Evolutionary conservation across 2,888 invertebrate genomes (phyloP).

Genomic region (Seira sanloemensis): DNA sequence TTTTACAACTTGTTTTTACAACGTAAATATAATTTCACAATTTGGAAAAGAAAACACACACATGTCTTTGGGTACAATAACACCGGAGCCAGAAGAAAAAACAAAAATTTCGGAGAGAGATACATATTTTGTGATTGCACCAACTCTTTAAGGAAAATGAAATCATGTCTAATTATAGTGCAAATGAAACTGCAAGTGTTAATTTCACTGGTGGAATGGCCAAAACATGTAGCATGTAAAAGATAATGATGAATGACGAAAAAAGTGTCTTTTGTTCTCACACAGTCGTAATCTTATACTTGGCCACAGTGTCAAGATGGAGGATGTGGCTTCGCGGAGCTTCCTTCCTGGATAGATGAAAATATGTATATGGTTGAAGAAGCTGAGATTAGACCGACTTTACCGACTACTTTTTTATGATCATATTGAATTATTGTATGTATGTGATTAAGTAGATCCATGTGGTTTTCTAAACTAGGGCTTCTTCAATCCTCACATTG

Average conservation of each 20-base stretch:
- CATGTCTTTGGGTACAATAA: neutral
- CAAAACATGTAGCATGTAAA: neutral
- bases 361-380: neutral
- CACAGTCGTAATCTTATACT: neutral
- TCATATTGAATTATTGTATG: neutral
- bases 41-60: neutral
- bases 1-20: no score
- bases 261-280: neutral
- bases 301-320: neutral
- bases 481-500: no score
- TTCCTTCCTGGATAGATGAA: neutral
- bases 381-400: neutral
- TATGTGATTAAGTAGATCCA: neutral
- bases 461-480: neutral
- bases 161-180: neutral
- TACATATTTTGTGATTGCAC: no score
- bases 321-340: neutral
- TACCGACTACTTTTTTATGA: neutral
- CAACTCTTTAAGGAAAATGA: neutral
- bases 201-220: neutral
- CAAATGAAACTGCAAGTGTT: neutral
- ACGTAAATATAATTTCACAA: neutral
- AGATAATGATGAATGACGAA: neutral
- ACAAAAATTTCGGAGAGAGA: no score
- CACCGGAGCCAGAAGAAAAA: neutral